Base-by-base conservation (phyloP, 2,113 vertebrate genomes). In the Pseudolaguvia tuberculata region DNA sequence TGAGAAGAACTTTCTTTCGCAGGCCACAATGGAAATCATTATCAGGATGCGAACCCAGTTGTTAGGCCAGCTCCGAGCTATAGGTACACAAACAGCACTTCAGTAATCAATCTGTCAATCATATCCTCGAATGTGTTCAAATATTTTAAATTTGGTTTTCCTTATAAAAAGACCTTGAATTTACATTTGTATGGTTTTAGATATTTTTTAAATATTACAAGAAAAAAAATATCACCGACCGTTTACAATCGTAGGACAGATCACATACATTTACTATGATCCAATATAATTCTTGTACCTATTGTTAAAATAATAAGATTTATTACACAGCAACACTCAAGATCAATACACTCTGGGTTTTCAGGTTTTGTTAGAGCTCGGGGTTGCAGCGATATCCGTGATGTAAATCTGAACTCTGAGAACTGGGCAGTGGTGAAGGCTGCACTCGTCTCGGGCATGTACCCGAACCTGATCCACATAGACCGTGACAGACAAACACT, bases 401-500 rank as follows among this genome's bases (percentile, higher is more conserved):
- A 96, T 39, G 92, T 96, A 72, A 99, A 99, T 77, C 78, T 89
- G 73, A 96, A 99, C 80, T 97, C 95, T 0, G 97, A 98, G 69
- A 98, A 98, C 85, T 99, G 96, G 97, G 92, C 96, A 2, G 91
- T 98, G 2, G 90, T 99, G 72, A 99, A 99, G 86, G 95, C 95
- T 53, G 96, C 97, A 0, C 83, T 99, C 83, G 91, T 94, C 73
- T 89, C 94, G 1, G 97, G 96, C 21, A 95, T 98, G 94, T 98
- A 97, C 83, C 96, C 97, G 66, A 94, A 95, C 81, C 81, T 98
- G 39, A 89, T 95, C 65, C 89, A 95, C 0, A 83, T 96, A 77
- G 88, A 97, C 83, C 90, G 88, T 72, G 88, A 91, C 7, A 90
- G 67, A 57, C 79, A 89, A 39, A 66, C 86, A 71, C 88, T 94